phyloP scores from a whole-genome alignment of 2,113 vertebrate genomes.

The Brachyistius frenatus region DNA sequence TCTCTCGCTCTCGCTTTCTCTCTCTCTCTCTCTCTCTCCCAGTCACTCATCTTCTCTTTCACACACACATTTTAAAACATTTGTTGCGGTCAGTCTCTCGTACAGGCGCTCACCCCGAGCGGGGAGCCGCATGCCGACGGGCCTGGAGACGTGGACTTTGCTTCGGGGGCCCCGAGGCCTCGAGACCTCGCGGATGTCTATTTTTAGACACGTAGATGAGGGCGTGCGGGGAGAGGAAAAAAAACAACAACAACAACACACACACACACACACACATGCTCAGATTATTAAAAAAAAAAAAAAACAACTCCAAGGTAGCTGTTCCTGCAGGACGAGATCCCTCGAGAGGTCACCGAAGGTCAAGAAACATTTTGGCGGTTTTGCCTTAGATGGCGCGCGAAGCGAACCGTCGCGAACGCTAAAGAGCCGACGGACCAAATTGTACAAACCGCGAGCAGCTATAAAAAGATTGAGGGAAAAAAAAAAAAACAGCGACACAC shows the following conservation, averaged over 20 bases:
- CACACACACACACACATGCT: slow-evolving; percentile 2
- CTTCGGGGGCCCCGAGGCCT: slow-evolving; percentile 11
- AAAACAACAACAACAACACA: slow-evolving; percentile 3
- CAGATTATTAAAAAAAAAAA: not conserved
- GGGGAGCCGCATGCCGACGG: slow-evolving; percentile 3
- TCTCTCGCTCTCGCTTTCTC: slow-evolving; percentile 2
- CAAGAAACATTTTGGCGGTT: not conserved
- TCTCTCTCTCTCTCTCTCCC: slow-evolving; percentile 27
- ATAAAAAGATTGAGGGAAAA: not conserved
- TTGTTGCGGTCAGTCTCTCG: slow-evolving; percentile 43
- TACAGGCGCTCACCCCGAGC: no score
- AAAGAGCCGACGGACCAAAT: not conserved
- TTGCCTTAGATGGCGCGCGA: no score
- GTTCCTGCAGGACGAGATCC: not conserved
- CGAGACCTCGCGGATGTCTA: slow-evolving; percentile 37
- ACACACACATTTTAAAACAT: not conserved
- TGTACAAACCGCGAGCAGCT: slow-evolving; percentile 7
- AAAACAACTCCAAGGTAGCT: slow-evolving; percentile 12
- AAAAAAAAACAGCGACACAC: not conserved
- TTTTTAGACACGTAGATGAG: slow-evolving; percentile 46
- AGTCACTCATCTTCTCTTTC: slow-evolving; percentile 29
- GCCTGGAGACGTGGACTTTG: slow-evolving; percentile 30
- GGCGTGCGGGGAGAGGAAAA: not conserved
- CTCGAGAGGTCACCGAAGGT: not conserved
- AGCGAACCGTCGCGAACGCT: no score